Base-by-base conservation (phyloP, 1,140 invertebrate genomes). In the Oedothorax gibbosus region DNA sequence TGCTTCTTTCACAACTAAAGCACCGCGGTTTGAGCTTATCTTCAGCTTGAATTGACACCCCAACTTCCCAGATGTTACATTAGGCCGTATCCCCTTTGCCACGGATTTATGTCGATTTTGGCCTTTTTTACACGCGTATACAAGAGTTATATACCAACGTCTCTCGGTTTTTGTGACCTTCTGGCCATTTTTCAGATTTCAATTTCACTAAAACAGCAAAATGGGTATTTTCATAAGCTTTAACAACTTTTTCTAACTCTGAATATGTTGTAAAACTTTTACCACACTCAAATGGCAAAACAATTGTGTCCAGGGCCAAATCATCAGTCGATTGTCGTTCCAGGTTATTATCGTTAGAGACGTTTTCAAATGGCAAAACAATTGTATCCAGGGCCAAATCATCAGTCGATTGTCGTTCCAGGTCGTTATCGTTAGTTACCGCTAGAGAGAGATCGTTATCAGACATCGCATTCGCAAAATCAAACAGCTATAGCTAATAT, bases 1-100 rank as follows among this genome's bases (percentile, higher is more conserved):
- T n/a, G 57, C 11, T 60, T 60, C 57, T 60, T 60, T 60, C 11
- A 60, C 57, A n/a, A 60, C n/a, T 60, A 60, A 60, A 60, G n/a
- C 11, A 1, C 57, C 57, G 1, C 6, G 2, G 6, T n/a, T 60
- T 14, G 57, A 14, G 57, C 57, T 60, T 60, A 60, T 14, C 57
- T 60, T 60, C 57, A 60, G 7, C 57, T 60, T 60, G 57, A 60
- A 60, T 12, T 60, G 11, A 7, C 57, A 60, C n/a, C 12, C 57
- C 57, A 3, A 14, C n/a, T 60, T 12, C 57, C n/a, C 2, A 60
- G 12, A n/a, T 14, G 11, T 60, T 12, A 14, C n/a, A 14, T 14
- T 7, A n/a, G n/a, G n/a, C 57, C 11, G 2, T 35, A 35, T 35
- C 35, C 5, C 35, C 35, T 35, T 35, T 35, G 35, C 35, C 35